phyloP scores from a whole-genome alignment of 92 coral and sea anemone species.

The Metridium senile region DNA sequence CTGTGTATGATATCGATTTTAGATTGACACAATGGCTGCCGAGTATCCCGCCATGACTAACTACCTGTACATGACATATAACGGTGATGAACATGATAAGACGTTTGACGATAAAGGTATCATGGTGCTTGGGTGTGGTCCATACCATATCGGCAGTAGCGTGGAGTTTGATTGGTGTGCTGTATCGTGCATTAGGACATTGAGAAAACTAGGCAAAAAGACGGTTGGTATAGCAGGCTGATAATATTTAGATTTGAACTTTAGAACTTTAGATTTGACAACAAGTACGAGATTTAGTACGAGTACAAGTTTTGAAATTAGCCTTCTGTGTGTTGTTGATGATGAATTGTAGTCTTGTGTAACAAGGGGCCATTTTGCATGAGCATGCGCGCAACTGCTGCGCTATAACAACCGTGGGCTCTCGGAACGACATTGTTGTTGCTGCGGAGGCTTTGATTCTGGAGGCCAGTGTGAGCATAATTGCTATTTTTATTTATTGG shows the following conservation, averaged over 20 bases:
- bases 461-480: no score
- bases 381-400: no score
- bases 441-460: no score
- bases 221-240: conserved; percentile 58
- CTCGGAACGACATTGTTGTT: no score
- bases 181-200: conserved; percentile 92
- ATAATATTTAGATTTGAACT: not conserved
- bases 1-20: not conserved
- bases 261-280: no score
- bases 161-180: conserved; percentile 99
- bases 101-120: conserved; percentile 84
- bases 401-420: no score
- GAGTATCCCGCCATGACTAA: conserved; percentile 98
- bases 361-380: no score
- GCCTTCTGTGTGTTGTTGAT: no score
- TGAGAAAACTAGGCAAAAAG: conserved; percentile 80
- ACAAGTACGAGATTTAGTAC: not conserved
- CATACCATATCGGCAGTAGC: conserved; percentile 99
- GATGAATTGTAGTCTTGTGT: no score
- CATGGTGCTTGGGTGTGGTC: conserved; percentile 99
- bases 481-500: no score
- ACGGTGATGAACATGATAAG: conserved; percentile 92
- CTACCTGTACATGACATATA: conserved; percentile 94
- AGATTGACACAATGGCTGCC: conserved; percentile 99
- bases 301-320: no score